Base-by-base conservation (phyloP, 2,888 invertebrate genomes). In the Copidosoma aretas region DNA sequence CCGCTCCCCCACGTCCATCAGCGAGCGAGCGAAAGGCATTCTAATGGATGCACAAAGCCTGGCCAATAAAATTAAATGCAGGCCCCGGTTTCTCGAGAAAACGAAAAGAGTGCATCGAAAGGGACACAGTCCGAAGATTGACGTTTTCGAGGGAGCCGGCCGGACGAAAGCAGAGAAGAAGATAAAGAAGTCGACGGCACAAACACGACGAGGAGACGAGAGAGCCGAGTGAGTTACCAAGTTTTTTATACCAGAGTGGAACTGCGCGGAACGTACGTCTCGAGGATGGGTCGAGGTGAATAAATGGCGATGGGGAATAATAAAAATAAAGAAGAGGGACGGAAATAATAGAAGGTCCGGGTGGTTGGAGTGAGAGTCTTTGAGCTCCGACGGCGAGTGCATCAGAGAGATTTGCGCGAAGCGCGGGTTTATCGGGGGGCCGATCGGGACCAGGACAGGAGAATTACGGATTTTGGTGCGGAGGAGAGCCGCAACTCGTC, bases 381-480 rank as follows among this genome's bases (percentile, higher is more conserved):
- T n/a, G 54, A 49, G 19, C 25, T 54, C 19, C 32, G 51, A 53
- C 56, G 60, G 41, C 53, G 68, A 43, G 64, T 67, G 61, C 67
- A 58, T 56, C 59, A 41, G 67, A 71, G 75, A 78, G 77, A 78
- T 79, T 77, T 78, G 77, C 77, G 75, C 72, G 70, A 46, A n/a
- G 71, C 67, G 67, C 63, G 75, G 74, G 75, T 77, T 77, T 77
- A 77, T 77, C 76, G 75, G 68, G 73, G 73, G 73, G 67, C 75
- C 74, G 75, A 78, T 76, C 77, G 4, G 15, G 3, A 3, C 43
- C 43, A 41, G 10, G 41, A n/a, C n/a, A 41, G 68, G 76, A 75
- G 76, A 77, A 77, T 78, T 78, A 75, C 76, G 73, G 77, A 78
- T 77, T 78, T 76, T 75, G 75, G 75, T 75, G 73, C 75, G 71